Percentiles rank a stretch among this genome's conserved stretches.
Conservation (phyloP, 1,140 invertebrate genomes). For the Lanistes nyassanus region DNA sequence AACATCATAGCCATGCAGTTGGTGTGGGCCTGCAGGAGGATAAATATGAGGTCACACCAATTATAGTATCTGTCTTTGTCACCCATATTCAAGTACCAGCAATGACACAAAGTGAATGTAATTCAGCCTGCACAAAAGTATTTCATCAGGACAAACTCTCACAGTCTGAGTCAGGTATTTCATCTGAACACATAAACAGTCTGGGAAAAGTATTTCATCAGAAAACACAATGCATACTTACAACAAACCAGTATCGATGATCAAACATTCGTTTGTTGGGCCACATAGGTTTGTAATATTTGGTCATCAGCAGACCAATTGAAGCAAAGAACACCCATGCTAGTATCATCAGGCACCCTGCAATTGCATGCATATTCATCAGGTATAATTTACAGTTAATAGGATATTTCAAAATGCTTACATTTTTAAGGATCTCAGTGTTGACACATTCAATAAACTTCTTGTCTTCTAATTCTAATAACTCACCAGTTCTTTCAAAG, state of each 20-base stretch:
- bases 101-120: too few species aligned
- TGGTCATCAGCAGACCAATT: conserved; percentile 88
- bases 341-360: conserved; percentile 80
- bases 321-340: conserved; percentile 94
- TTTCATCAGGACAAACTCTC: too few species aligned
- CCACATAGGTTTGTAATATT: conserved; percentile 94
- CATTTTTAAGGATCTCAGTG: background rate
- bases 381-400: background rate
- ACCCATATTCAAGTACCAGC: too few species aligned
- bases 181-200: too few species aligned
- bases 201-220: too few species aligned
- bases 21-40: conserved; percentile 52
- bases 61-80: background rate
- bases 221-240: conserved; percentile 40
- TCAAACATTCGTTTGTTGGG: conserved; percentile 81
- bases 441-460: background rate
- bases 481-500: too few species aligned
- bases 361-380: conserved; percentile 42
- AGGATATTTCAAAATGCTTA: background rate
- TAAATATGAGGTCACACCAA: background rate
- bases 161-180: too few species aligned
- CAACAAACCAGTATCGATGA: conserved; percentile 90
- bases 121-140: too few species aligned
- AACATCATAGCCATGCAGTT: conserved; percentile 56
- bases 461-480: background rate